Evolutionary conservation across 1,140 invertebrate species (phyloP), one percentile per base, ranked within the genome.

Genomic region (Lepidurus apus): DNA sequence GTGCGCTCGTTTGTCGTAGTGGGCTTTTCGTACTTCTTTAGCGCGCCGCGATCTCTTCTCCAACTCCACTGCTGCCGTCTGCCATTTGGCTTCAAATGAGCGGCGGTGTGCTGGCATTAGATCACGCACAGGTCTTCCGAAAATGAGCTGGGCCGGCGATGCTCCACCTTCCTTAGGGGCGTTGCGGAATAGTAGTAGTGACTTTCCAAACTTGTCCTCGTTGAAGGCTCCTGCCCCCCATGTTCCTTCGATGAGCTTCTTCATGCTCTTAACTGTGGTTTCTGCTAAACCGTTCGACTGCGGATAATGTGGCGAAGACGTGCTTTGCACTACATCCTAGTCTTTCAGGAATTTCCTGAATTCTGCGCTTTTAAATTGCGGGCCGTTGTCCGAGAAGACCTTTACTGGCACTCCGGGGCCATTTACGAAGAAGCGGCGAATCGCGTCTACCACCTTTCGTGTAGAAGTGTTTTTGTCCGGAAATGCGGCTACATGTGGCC

Each of bases 11-110:
- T 42, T 34, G n/a, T 75, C 44, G 74, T 75, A 75, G 44, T 43
- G 24, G 2, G 10, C 24, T n/a, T 75, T 34, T 13, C 74, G 42
- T 7, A 17, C 44, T n/a, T 75, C 74, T 0, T 43, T 10, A 7
- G 74, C 4, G 10, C 42, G 42, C 2, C 44, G 42, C 4, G n/a
- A 42, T 34, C 34, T 42, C n/a, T n/a, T 13, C 8, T 75, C 21
- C 6, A 75, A 43, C 7, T 75, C 74, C 44, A 43, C 74, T n/a
- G n/a, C n/a, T 34, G n/a, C 42, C 44, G 17, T 10, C 74, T 75
- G 74, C 74, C 74, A 75, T n/a, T 75, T 43, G 13, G 42, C 44
- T 17, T 42, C 34, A 75, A 75, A 75, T 24, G n/a, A 26, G 34
- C 74, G 34, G 42, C 17, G 13, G 74, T 75, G 34, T 13, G 21